Evolutionary conservation across 1,140 invertebrate species (phyloP).

Genomic region (Eumaeus atala): DNA sequence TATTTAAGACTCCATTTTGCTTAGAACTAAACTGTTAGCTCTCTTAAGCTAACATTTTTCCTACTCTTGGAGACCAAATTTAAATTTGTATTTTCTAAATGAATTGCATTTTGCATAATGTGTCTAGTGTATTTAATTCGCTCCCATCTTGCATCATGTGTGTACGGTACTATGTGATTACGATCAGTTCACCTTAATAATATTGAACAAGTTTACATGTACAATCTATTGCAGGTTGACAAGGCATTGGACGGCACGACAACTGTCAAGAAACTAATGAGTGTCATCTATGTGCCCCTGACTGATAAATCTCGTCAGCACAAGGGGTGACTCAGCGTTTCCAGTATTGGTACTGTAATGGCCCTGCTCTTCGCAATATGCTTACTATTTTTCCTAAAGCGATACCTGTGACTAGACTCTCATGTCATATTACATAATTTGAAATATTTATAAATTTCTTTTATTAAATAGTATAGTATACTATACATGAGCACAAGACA

Average conservation of each 20-base stretch:
- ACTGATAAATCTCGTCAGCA: constrained; percentile 81
- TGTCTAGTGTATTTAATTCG: no score
- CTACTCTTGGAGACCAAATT: no score
- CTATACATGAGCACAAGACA: neutral
- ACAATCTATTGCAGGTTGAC: constrained; percentile 80
- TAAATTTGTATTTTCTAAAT: no score
- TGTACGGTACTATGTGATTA: no score
- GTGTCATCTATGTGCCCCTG: constrained; percentile 97
- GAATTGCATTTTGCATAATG: no score
- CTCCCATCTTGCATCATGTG: no score
- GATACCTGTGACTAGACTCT: constrained; percentile 14
- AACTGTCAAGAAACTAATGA: constrained; percentile 88
- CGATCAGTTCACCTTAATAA: no score
- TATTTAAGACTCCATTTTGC: no score
- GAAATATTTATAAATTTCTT: constrained; percentile 2
- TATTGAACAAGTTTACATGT: no score
- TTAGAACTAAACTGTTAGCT: no score
- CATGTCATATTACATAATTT: neutral
- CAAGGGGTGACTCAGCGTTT: constrained; percentile 48
- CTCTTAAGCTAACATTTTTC: no score
- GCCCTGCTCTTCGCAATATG: constrained; percentile 10
- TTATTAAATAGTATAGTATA: neutral
- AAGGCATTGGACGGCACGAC: constrained; percentile 89
- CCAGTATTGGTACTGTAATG: constrained; percentile 15
- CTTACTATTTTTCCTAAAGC: constrained; percentile 11